Percentiles rank a stretch among this genome's conserved stretches.
phyloP scores from a whole-genome alignment of 2,888 invertebrate genomes.

The Graphium colonna region DNA sequence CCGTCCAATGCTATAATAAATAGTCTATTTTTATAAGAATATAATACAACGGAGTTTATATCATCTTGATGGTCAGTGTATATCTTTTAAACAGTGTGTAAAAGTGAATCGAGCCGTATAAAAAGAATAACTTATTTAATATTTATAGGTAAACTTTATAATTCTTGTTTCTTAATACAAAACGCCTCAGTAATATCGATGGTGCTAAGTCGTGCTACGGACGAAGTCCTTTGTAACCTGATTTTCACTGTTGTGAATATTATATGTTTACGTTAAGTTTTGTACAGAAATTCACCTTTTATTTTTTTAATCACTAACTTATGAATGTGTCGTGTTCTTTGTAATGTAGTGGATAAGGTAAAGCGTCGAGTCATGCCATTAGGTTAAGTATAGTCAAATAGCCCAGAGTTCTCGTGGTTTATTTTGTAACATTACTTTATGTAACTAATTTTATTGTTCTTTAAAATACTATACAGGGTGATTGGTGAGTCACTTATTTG shows the following conservation, averaged over 20 bases:
- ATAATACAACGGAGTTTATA: conserved; percentile 23
- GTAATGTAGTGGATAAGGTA: conserved; percentile 51
- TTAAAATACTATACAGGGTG: too few relatives aligned
- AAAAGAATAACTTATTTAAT: conserved; percentile 1
- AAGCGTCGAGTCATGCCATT: conserved; percentile 76
- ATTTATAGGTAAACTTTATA: too few relatives aligned
- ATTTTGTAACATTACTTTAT: conserved; percentile 19
- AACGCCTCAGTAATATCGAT: conserved; percentile 47
- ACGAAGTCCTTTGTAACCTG: conserved; percentile 65
- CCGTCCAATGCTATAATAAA: conserved; percentile 12
- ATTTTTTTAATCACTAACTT: conserved; percentile 42
- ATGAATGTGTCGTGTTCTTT: conserved; percentile 40
- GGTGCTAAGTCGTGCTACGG: conserved; percentile 77
- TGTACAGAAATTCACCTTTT: conserved; percentile 58
- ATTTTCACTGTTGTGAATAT: conserved; percentile 68
- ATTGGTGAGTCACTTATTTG: too few relatives aligned
- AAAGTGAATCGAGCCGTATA: background rate
- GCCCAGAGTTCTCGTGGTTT: conserved; percentile 22
- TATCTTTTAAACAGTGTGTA: background rate
- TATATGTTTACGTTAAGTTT: conserved; percentile 52
- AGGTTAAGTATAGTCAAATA: conserved; percentile 52
- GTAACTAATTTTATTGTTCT: background rate
- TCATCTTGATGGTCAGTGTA: conserved; percentile 39
- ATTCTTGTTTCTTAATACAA: too few relatives aligned
- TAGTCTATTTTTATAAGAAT: background rate